Evolutionary conservation across 2,113 vertebrate genomes (phyloP), one percentile per base, ranked within the genome.

Genomic region (Cavia porcellus): DNA sequence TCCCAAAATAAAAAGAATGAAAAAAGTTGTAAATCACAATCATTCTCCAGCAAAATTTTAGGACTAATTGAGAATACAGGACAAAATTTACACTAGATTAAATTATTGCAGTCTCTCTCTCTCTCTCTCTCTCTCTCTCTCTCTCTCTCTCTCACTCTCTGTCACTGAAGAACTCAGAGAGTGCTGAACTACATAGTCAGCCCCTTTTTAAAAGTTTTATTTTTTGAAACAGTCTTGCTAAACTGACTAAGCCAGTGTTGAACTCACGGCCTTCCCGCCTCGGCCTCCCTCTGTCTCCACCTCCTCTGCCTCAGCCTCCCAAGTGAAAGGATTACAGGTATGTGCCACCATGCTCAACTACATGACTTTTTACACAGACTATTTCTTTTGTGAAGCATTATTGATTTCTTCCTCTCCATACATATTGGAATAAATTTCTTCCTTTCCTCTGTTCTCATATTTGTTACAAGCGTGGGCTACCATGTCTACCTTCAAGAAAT

Each of bases 391-490:
- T 82, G 72, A 89, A 35, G 7, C 12, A 86, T 93, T 97, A 28
- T 57, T 52, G 30, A 81, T 95, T 96, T 96, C 79, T 89, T 72
- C 45, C 5, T 5, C 19, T 93, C n/a, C 42, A 85, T 7, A 77
- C 28, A 32, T 88, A 84, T 22, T 30, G 45, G 72, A 96, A 93
- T 92, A 92, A 90, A 66, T 96, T 84, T 15, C 55, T 82, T 59
- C 32, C 15, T 90, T 62, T 59, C 90, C 35, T 62, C 0, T 85
- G 50, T 85, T 86, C 86, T 95, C 57, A 94, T 91, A 55, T 2
- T 25, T 97, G 15, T 92, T 90, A 59, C 20, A 38, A 57, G 22
- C 5, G 6, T 30, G 38, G 25, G 72, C 5, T 45, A 75, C 42
- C 24, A 77, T 77, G 42, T 47, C 24, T 6, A n/a, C 11, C 20